Base-by-base conservation (phyloP, 2,797 vertebrate genomes). In the Cichlasoma orientale region DNA sequence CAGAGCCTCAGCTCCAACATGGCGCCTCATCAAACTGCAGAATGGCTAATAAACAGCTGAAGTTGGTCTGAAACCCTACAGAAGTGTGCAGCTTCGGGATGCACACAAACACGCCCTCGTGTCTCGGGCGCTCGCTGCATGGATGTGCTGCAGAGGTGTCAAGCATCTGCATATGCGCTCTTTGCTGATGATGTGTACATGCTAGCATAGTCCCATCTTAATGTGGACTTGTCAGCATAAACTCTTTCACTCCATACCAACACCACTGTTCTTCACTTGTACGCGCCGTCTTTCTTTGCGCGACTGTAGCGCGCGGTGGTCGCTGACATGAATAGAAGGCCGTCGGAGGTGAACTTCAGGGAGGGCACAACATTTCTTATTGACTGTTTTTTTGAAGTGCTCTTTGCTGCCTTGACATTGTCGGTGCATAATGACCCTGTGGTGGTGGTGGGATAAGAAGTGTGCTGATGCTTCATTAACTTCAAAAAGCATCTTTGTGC, bases 381-480 rank as follows among this genome's bases (percentile, higher is more conserved):
- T 58, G 3, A 41, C 76, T 7, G 4, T 4, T 31, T 31, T 31
- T 33, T 33, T 33, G 81, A 88, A 78, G 68, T 75, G 33, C 71
- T 77, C 52, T 16, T 52, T 61, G 74, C 72, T 31, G 72, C 73
- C 68, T 79, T 92, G 82, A 89, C 89, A 78, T 79, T 75, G 84
- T 71, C 74, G 61, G 79, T 58, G 83, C 56, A 89, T 84, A 89
- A 88, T 88, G 87, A 87, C 81, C 85, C 78, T 2, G 55, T 33
- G 75, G 80, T 56, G 75, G 75, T 79, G 75, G 75, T 79, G 88
- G 87, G 90, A 88, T 68, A 89, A 90, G 84, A 66, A 79, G 77
- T 76, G 50, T 76, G 84, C 88, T 87, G 91, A 93, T 89, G 90
- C 89, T 89, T 93, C 90, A 88, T 92, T 93, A 89, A 92, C 89